Percentiles rank a stretch among this genome's conserved stretches.
Evolutionary conservation across 2,113 vertebrate genomes (phyloP).

Genomic region (Phyllostomus discolor): DNA sequence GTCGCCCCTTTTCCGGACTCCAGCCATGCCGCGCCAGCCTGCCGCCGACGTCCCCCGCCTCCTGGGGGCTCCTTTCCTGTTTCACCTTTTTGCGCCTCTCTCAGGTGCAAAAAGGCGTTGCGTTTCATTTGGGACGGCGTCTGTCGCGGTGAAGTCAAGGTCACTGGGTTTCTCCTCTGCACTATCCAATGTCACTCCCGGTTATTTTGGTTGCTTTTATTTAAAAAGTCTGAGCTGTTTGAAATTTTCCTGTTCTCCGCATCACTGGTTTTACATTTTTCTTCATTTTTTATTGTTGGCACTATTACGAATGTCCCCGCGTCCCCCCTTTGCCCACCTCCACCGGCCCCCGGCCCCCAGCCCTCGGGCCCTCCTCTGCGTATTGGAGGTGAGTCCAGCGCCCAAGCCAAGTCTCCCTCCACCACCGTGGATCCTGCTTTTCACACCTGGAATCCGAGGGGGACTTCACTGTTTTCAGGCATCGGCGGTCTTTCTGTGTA

Average conservation of each 20-base stretch:
- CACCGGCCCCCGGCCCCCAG: too few relatives aligned
- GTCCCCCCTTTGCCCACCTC: too few relatives aligned
- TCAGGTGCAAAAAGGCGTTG: not conserved
- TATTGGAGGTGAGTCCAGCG: not conserved
- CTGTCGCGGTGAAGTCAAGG: not conserved
- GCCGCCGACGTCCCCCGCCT: not conserved
- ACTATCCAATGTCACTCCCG: not conserved
- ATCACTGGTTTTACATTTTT: too few relatives aligned
- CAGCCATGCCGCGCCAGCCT: not conserved
- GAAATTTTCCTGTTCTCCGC: not conserved
- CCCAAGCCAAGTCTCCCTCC: not conserved
- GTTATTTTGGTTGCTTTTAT: not conserved
- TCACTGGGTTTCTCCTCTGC: not conserved
- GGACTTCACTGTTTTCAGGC: not conserved
- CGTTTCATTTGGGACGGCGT: not conserved
- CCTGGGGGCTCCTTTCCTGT: not conserved
- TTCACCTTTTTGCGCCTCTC: not conserved
- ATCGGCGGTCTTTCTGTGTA: not conserved
- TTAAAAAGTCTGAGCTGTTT: not conserved
- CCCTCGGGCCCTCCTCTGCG: too few relatives aligned
- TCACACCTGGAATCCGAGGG: not conserved
- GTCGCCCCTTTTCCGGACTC: not conserved
- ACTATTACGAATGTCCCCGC: too few relatives aligned
- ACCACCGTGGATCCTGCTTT: not conserved
- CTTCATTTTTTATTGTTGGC: too few relatives aligned